Conservation (phyloP, 2,888 invertebrate genomes). For the Entomobrya multifasciata region DNA sequence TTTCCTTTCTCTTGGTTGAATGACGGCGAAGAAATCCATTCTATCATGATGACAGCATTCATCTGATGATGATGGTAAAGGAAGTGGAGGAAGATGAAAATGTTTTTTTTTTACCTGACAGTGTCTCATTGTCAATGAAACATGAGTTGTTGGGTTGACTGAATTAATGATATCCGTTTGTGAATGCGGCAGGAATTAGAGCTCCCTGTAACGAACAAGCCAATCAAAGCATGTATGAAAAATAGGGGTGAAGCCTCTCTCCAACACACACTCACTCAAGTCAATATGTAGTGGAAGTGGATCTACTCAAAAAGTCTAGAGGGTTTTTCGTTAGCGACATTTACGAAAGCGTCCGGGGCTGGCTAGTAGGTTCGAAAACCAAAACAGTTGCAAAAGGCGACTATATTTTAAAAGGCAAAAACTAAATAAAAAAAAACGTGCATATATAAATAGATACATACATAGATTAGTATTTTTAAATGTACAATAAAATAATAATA, state of each 20-base stretch:
- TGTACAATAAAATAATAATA: too few relatives aligned
- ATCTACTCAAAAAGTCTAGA: too few relatives aligned
- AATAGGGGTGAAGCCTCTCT: conserved; percentile 1
- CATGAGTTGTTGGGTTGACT: conserved; percentile 74
- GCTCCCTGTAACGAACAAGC: conserved; percentile 89
- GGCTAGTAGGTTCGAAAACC: neutral
- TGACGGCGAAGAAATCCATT: conserved; percentile 34
- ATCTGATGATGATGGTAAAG: neutral
- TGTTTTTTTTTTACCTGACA: conserved; percentile 42
- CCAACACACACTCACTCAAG: conserved; percentile 4
- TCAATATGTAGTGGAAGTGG: too few relatives aligned
- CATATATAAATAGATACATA: too few relatives aligned
- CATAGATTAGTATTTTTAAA: too few relatives aligned
- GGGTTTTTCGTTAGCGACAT: neutral
- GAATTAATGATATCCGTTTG: conserved; percentile 87
- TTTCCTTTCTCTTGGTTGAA: conserved; percentile 38
- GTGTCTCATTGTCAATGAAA: conserved; percentile 67
- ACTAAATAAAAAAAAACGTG: too few relatives aligned
- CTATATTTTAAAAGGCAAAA: conserved; percentile 23
- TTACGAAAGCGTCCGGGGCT: conserved; percentile 13
- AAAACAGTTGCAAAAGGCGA: conserved; percentile 1
- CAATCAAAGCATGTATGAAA: conserved; percentile 53
- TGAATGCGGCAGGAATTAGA: conserved; percentile 98
- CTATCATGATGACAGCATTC: neutral
- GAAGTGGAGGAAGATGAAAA: conserved; percentile 4